These are phyloP conservation scores for Taenaris catops DNA, from an alignment of 2,888 invertebrate genomes.

Conservation along the genomic window DNA sequence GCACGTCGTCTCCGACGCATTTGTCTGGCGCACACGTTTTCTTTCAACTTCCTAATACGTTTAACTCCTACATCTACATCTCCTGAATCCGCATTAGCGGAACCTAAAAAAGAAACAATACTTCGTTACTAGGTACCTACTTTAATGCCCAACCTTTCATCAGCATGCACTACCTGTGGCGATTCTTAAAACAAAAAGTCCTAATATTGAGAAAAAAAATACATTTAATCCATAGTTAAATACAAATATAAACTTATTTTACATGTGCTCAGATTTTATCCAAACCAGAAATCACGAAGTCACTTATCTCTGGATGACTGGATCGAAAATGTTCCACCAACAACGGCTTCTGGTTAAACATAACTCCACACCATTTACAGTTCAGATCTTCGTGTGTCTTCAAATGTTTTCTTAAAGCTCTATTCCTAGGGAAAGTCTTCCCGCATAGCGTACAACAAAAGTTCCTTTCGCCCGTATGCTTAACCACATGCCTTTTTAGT, in stretches of 20 bases:
- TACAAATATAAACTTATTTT: too few species aligned
- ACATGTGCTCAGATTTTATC: slow-evolving; percentile 9
- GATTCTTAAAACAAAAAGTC: too few species aligned
- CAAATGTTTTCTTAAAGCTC: slow-evolving; percentile 48
- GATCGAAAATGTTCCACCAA: slow-evolving; percentile 40
- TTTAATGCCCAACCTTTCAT: slow-evolving; percentile 1
- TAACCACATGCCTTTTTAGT: slow-evolving; percentile 57
- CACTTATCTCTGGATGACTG: slow-evolving; percentile 35
- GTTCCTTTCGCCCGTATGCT: slow-evolving; percentile 54
- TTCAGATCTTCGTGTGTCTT: slow-evolving; percentile 52
- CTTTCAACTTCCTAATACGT: slow-evolving; percentile 59
- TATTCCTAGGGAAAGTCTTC: slow-evolving; percentile 51
- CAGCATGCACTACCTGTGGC: too few species aligned
- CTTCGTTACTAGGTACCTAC: slow-evolving; percentile 24
- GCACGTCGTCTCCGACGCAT: slow-evolving; percentile 64
- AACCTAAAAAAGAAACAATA: slow-evolving; percentile 64
- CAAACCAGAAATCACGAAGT: slow-evolving; percentile 13
- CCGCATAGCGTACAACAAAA: slow-evolving; percentile 54
- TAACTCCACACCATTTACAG: slow-evolving; percentile 45
- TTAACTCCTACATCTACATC: slow-evolving; percentile 38
- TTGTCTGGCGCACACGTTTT: slow-evolving; percentile 61
- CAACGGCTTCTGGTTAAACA: slow-evolving; percentile 41
- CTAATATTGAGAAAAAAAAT: too few species aligned
- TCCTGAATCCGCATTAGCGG: slow-evolving; percentile 43
- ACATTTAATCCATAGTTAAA: too few species aligned